Percentiles rank a stretch among this genome's conserved stretches.
phyloP scores from a whole-genome alignment of 1,140 invertebrate genomes.

The Aphidius ervi region DNA sequence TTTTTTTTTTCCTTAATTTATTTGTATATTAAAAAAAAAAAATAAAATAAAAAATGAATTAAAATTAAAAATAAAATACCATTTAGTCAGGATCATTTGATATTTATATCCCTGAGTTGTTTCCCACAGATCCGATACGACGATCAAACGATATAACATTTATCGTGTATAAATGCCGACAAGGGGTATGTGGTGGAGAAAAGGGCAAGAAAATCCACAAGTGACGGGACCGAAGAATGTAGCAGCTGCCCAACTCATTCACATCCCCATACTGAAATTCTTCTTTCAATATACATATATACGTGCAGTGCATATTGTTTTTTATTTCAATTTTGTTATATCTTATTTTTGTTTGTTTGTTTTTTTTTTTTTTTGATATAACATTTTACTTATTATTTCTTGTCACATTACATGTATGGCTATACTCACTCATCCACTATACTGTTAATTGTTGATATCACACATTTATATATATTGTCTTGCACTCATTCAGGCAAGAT shows the following conservation, averaged over 20 bases:
- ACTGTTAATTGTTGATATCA: no score
- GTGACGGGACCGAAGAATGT: constrained; percentile 48
- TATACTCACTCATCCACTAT: no score
- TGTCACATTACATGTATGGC: no score
- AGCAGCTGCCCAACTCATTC: constrained; percentile 51
- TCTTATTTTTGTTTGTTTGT: no score
- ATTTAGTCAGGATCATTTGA: constrained; percentile 15
- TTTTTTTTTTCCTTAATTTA: no score
- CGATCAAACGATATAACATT: constrained; percentile 1
- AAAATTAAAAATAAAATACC: constrained; percentile 1
- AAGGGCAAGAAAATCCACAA: constrained; percentile 36
- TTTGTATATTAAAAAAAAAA: no score
- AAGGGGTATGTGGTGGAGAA: constrained; percentile 4
- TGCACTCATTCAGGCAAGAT: no score
- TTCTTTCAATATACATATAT: background rate
- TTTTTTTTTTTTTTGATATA: no score
- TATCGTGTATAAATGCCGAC: background rate
- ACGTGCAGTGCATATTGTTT: no score
- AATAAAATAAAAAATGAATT: background rate
- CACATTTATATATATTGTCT: no score
- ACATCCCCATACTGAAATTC: constrained; percentile 46
- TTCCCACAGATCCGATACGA: constrained; percentile 13
- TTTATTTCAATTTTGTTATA: no score
- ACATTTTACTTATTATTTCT: no score
- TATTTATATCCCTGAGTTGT: constrained; percentile 9